Conservation (phyloP, 2,113 vertebrate species). For the Mus pahari region DNA sequence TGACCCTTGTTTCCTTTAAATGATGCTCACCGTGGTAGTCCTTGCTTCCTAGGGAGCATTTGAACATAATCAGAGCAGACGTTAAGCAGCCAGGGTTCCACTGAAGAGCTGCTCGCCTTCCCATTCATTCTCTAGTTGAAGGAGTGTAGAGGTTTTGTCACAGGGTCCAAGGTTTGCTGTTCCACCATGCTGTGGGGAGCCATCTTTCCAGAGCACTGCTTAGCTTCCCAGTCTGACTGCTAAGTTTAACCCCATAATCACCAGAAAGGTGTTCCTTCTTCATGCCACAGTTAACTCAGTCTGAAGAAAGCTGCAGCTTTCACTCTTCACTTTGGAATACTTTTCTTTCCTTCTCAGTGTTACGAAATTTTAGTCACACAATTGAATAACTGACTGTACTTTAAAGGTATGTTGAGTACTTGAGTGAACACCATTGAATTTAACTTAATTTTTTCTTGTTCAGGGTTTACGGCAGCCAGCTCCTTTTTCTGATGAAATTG, state of each 20-base stretch:
- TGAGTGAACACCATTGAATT: neutral
- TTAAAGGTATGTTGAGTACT: slow-evolving; percentile 32
- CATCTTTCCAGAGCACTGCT: neutral
- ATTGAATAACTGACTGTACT: slow-evolving; percentile 55
- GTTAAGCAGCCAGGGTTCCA: neutral
- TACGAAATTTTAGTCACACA: slow-evolving; percentile 33
- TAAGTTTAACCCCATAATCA: slow-evolving; percentile 11
- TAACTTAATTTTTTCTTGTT: slow-evolving; percentile 65
- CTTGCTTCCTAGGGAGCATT: neutral
- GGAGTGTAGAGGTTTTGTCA: neutral
- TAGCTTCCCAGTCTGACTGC: neutral
- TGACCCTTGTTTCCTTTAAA: slow-evolving; percentile 12
- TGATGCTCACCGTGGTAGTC: neutral
- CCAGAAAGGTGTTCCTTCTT: slow-evolving; percentile 45
- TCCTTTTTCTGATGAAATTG: slow-evolving; percentile 95
- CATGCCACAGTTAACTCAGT: neutral
- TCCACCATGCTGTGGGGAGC: neutral
- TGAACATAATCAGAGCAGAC: neutral
- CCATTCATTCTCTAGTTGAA: neutral
- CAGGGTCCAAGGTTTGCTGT: neutral
- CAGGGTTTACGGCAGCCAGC: slow-evolving; percentile 94
- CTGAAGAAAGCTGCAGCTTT: neutral
- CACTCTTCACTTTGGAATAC: slow-evolving; percentile 35
- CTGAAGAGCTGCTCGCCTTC: neutral
- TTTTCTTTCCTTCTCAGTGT: neutral